A percentile compares a stretch with the other conserved stretches of the same genome.
These are phyloP conservation scores for Eumaeus atala DNA, from an alignment of 1,140 invertebrate species.

Conservation along the genomic window DNA sequence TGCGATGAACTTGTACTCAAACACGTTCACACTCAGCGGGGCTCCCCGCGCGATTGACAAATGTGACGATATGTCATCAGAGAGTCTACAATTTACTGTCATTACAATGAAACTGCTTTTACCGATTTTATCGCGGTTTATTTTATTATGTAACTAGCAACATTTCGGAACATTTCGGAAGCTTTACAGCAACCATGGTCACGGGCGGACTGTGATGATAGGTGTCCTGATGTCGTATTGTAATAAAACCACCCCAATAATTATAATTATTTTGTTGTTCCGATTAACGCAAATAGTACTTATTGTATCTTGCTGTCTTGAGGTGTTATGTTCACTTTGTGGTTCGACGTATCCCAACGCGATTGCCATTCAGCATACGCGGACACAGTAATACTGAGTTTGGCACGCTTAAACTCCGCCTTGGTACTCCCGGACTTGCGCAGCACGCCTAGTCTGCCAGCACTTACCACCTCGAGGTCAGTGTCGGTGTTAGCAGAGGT, in stretches of 20 bases:
- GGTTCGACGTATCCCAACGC: slow-evolving; percentile 13
- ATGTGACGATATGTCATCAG: slow-evolving; percentile 10
- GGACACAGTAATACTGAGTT: neutral
- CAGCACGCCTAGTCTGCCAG: slow-evolving; percentile 15
- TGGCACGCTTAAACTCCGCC: neutral
- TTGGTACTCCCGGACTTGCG: neutral
- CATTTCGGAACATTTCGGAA: too few relatives aligned
- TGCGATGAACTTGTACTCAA: slow-evolving; percentile 5
- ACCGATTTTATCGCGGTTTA: too few relatives aligned
- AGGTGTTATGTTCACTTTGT: too few relatives aligned
- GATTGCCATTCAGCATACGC: slow-evolving; percentile 16
- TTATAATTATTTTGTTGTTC: too few relatives aligned
- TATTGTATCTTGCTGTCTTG: too few relatives aligned
- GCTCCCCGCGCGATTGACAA: slow-evolving; percentile 10
- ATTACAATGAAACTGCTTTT: too few relatives aligned
- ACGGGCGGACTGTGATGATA: too few relatives aligned
- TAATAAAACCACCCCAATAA: too few relatives aligned
- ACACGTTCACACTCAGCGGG: slow-evolving; percentile 11
- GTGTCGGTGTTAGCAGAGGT: slow-evolving; percentile 28
- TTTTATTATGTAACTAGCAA: too few relatives aligned
- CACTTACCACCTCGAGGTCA: slow-evolving; percentile 31
- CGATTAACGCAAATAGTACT: too few relatives aligned
- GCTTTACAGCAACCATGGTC: too few relatives aligned
- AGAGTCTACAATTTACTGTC: slow-evolving; percentile 9
- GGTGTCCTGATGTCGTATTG: too few relatives aligned